Percentiles rank a stretch among this genome's conserved stretches.
phyloP scores from a whole-genome alignment of 2,888 invertebrate genomes.

The Agrochola lychnidis region DNA sequence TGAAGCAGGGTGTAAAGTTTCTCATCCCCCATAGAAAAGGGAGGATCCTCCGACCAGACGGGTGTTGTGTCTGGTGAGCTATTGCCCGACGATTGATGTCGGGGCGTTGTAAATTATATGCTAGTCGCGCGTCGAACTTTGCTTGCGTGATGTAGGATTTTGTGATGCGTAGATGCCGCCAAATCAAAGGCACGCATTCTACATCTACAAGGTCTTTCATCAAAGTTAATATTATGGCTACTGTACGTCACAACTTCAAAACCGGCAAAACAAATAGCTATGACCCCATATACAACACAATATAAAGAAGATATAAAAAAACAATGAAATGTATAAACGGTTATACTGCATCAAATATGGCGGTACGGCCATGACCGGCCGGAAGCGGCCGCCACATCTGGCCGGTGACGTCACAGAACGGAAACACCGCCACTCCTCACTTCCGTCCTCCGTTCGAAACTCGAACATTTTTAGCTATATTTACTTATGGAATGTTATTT shows the following conservation, averaged over 20 bases:
- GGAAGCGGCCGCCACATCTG: constrained; percentile 81
- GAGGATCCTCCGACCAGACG: too few species aligned
- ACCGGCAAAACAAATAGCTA: background rate
- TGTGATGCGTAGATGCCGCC: too few species aligned
- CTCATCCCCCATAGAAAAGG: background rate
- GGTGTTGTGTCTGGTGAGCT: too few species aligned
- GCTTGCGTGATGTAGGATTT: too few species aligned
- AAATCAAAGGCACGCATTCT: background rate
- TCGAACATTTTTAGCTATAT: constrained; percentile 60
- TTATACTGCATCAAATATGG: constrained; percentile 61
- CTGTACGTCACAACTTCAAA: background rate
- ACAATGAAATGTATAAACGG: constrained; percentile 45
- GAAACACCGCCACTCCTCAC: constrained; percentile 75
- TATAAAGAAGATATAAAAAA: constrained; percentile 46
- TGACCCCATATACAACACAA: constrained; percentile 3
- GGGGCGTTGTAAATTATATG: too few species aligned
- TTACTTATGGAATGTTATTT: constrained; percentile 38
- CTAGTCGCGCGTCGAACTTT: too few species aligned
- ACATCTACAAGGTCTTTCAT: background rate
- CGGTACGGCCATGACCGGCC: constrained; percentile 66
- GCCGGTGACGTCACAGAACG: constrained; percentile 76
- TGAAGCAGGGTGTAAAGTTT: background rate
- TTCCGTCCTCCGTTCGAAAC: constrained; percentile 60
- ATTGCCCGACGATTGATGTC: too few species aligned
- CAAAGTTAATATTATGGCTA: background rate